phyloP scores from a whole-genome alignment of 1,140 invertebrate genomes.

The Drosophila bocki region DNA sequence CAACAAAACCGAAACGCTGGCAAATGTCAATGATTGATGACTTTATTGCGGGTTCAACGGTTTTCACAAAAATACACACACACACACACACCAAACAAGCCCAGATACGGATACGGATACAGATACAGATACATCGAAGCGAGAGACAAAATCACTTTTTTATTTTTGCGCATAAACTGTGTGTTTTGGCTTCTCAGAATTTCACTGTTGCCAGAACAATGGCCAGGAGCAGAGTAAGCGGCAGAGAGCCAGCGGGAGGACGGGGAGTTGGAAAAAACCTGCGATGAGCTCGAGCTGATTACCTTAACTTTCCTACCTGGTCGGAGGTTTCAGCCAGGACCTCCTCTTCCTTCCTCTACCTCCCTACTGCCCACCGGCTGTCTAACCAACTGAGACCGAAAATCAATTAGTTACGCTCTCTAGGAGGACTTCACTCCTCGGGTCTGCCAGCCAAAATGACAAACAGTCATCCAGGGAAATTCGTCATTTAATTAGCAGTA shows the following conservation, averaged over 20 bases:
- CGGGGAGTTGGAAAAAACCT: conserved; percentile 67
- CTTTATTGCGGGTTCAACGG: conserved; percentile 84
- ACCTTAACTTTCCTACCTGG: conserved; percentile 72
- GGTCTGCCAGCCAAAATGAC: conserved; percentile 58
- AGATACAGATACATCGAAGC: conserved; percentile 45
- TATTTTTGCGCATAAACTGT: conserved; percentile 76
- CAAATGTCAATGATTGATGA: conserved; percentile 85
- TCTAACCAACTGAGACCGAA: conserved; percentile 50
- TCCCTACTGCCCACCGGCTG: conserved; percentile 31
- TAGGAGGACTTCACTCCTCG: conserved; percentile 31
- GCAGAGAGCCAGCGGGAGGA: conserved; percentile 39
- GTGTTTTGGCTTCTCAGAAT: conserved; percentile 76
- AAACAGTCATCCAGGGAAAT: conserved; percentile 47
- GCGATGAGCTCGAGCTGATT: conserved; percentile 71
- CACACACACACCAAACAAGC: conserved; percentile 49
- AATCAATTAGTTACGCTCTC: conserved; percentile 81
- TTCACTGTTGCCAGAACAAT: conserved; percentile 63
- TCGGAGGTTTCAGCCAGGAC: conserved; percentile 17
- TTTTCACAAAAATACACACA: conserved; percentile 69
- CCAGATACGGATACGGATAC: conserved; percentile 40
- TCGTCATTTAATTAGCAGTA: conserved; percentile 66
- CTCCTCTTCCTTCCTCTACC: conserved; percentile 34
- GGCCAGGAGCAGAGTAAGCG: conserved; percentile 21
- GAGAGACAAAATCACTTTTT: conserved; percentile 76
- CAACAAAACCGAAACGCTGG: conserved; percentile 58